Base-by-base conservation (phyloP, 2,797 vertebrate genomes). In the Halcyon badia region DNA sequence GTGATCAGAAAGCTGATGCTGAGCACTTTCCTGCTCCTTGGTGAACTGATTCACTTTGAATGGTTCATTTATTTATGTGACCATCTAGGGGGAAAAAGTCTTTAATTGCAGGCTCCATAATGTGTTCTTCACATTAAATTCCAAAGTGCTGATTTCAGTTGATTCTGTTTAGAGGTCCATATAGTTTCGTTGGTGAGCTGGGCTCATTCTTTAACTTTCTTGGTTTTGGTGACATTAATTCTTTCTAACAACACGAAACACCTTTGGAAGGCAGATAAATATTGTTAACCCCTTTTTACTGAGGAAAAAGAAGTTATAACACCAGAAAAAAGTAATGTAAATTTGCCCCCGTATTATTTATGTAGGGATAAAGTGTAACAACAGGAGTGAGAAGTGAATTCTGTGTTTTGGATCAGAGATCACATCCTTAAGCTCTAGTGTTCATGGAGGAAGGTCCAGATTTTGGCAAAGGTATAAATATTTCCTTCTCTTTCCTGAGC, bases 41-140 rank as follows among this genome's bases (percentile, higher is more conserved):
- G 87, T 96, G 96, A 96, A 96, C 96, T 97, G 96, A 96, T 97
- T 96, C 95, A 72, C 87, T 96, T 75, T 95, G 92, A 95, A 96
- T 94, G 95, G 89, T 96, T 95, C 96, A 95, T 97, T 97, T 97
- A 94, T 95, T 96, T 96, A 97, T 97, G 96, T 92, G 96, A 96
- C 96, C 96, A 97, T 97, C 96, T 89, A 97, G 95, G 96, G 96
- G 96, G 94, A 85, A 95, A 95, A 96, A 92, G 94, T 81, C 92
- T 96, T 95, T 97, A 97, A 97, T 96, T 97, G 94, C 94, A 94
- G 89, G n/a, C 95, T 97, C 94, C 96, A 95, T 95, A 95, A 97
- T 94, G 95, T 96, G 94, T 91, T 96, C 96, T 96, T 95, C 96
- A 71, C 96, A 95, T 97, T 96, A 95, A 97, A 96, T 96, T 94